Conservation (phyloP, 2,797 vertebrate species). For the Remorina albescens region DNA sequence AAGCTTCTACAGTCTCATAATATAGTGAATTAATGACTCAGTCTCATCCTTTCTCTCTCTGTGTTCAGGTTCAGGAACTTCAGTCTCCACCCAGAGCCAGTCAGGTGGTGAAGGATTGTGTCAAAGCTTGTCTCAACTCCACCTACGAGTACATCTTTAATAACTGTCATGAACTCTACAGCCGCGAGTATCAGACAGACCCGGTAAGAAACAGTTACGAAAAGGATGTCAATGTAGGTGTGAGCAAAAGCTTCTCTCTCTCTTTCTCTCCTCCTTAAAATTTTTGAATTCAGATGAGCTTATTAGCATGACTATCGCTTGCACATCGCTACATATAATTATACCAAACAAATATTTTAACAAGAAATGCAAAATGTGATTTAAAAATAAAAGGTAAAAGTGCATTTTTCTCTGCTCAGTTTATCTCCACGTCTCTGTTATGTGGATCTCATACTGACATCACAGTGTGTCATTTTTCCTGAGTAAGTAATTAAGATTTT, state of each 20-base stretch:
- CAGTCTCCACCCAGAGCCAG: slow-evolving; percentile 91
- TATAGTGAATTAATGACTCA: background rate
- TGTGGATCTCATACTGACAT: background rate
- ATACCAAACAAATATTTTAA: background rate
- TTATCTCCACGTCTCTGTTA: background rate
- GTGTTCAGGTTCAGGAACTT: slow-evolving; percentile 87
- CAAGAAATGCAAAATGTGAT: too few species aligned
- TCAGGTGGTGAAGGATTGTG: slow-evolving; percentile 91
- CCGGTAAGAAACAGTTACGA: slow-evolving; percentile 78
- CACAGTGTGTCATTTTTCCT: background rate
- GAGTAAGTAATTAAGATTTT: background rate
- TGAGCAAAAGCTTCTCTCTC: background rate
- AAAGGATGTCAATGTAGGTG: slow-evolving; percentile 18
- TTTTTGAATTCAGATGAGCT: too few species aligned
- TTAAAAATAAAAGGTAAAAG: too few species aligned
- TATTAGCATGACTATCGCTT: too few species aligned
- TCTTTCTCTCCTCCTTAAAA: background rate
- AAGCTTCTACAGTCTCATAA: background rate
- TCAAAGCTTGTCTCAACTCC: slow-evolving; percentile 91
- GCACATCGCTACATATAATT: background rate
- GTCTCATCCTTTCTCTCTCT: background rate
- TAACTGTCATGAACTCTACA: slow-evolving; percentile 91
- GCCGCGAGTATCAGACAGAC: slow-evolving; percentile 90
- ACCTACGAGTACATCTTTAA: slow-evolving; percentile 92
- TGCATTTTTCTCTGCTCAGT: background rate